These are phyloP conservation scores for Phenacoccus solenopsis DNA, from an alignment of 1,140 invertebrate species.

Conservation along the genomic window DNA sequence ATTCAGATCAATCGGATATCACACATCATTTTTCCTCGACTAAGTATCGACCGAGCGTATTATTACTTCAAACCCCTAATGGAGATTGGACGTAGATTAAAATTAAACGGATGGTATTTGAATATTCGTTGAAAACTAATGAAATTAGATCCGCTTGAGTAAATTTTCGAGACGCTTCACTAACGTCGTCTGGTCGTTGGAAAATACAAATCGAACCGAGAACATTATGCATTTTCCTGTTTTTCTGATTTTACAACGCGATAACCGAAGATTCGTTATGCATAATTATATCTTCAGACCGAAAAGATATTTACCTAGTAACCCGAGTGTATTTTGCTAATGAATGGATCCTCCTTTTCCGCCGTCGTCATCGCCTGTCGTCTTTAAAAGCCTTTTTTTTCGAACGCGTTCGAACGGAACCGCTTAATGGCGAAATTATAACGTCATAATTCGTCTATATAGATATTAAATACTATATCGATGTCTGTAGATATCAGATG, in stretches of 20 bases:
- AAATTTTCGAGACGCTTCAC: not conserved
- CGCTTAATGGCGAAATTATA: too few species aligned
- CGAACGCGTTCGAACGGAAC: not conserved
- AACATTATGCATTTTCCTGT: not conserved
- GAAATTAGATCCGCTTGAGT: not conserved
- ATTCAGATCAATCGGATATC: too few species aligned
- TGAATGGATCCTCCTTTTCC: not conserved
- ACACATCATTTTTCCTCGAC: too few species aligned
- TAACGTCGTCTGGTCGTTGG: not conserved
- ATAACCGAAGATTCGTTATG: not conserved
- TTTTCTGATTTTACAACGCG: not conserved
- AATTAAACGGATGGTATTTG: not conserved
- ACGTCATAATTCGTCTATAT: too few species aligned
- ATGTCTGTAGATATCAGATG: too few species aligned
- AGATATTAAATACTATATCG: too few species aligned
- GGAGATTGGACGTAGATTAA: too few species aligned
- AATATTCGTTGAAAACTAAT: constrained; percentile 3
- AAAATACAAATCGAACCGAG: not conserved
- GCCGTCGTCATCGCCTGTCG: too few species aligned
- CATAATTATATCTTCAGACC: not conserved
- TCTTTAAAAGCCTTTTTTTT: not conserved
- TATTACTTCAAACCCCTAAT: too few species aligned
- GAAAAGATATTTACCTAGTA: not conserved
- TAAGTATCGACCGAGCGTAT: too few species aligned
- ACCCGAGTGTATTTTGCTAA: not conserved